Evolutionary conservation across 1,140 invertebrate genomes (phyloP).

Genomic region (Drosophila auraria): DNA sequence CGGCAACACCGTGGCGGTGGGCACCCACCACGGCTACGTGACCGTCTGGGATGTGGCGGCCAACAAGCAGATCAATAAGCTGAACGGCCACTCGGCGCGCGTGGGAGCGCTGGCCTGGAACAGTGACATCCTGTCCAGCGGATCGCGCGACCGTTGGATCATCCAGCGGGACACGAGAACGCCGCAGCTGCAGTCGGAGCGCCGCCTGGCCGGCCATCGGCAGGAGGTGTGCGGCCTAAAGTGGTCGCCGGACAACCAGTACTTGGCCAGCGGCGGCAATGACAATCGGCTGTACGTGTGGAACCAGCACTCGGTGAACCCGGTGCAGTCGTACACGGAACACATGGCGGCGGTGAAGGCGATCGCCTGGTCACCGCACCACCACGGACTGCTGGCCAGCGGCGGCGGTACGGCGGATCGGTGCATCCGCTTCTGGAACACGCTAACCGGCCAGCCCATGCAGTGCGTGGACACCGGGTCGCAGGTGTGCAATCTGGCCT

Average conservation of each 20-base stretch:
- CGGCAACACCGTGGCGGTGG: conserved; percentile 98
- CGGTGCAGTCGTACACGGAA: conserved; percentile 98
- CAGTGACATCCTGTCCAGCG: conserved; percentile 98
- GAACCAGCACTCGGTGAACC: conserved; percentile 95
- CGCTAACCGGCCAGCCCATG: conserved; percentile 99
- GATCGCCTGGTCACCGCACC: conserved; percentile 99
- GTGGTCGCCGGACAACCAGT: conserved; percentile 99
- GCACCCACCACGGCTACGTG: conserved; percentile 98
- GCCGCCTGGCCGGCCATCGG: conserved; percentile 94
- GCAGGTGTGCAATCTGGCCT: conserved; percentile 99
- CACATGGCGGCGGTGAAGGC: conserved; percentile 99
- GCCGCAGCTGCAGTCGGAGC: conserved; percentile 91
- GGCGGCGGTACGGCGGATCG: conserved; percentile 99
- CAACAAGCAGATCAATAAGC: conserved; percentile 96
- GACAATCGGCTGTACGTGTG: conserved; percentile 99
- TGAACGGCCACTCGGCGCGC: conserved; percentile 96
- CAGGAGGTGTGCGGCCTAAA: conserved; percentile 99
- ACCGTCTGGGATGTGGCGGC: conserved; percentile 99
- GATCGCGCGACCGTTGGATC: conserved; percentile 97
- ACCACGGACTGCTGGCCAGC: conserved; percentile 98
- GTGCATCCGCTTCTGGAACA: conserved; percentile 99
- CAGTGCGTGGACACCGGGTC: conserved; percentile 99
- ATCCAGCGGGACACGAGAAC: conserved; percentile 97
- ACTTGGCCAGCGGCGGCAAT: conserved; percentile 99
- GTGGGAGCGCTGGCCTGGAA: conserved; percentile 99